Percentiles rank a stretch among this genome's conserved stretches.
phyloP scores from a whole-genome alignment of 2,888 invertebrate genomes.

The Dynastes maya region DNA sequence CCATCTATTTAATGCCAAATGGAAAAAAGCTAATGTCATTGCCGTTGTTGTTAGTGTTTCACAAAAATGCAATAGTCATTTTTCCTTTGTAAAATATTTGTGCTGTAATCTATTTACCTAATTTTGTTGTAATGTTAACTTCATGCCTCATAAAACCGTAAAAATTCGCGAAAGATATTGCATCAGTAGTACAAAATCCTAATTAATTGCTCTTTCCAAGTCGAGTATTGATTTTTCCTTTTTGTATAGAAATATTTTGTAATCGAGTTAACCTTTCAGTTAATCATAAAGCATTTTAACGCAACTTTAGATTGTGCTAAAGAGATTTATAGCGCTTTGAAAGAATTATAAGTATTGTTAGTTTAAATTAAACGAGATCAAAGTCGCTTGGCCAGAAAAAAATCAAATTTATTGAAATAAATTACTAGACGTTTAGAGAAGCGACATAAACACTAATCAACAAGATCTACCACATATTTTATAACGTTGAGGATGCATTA shows the following conservation, averaged over 20 bases:
- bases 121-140: background rate
- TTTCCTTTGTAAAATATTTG: background rate
- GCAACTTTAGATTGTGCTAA: too few relatives aligned
- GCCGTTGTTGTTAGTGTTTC: background rate
- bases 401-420: background rate
- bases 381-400: background rate
- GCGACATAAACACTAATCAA: constrained; percentile 6
- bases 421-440: background rate
- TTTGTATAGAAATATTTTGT: background rate
- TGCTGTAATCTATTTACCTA: constrained; percentile 15
- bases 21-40: background rate
- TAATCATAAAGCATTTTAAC: too few relatives aligned
- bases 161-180: background rate
- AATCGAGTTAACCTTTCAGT: constrained; percentile 2
- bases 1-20: background rate
- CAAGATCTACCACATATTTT: constrained; percentile 8
- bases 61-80: background rate
- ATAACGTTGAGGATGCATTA: background rate
- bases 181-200: background rate
- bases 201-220: background rate
- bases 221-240: background rate
- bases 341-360: background rate
- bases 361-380: constrained; percentile 3
- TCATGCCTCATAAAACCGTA: constrained; percentile 9
- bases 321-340: background rate